phyloP scores from a whole-genome alignment of 2,113 vertebrate genomes.

The Perccottus glenii region DNA sequence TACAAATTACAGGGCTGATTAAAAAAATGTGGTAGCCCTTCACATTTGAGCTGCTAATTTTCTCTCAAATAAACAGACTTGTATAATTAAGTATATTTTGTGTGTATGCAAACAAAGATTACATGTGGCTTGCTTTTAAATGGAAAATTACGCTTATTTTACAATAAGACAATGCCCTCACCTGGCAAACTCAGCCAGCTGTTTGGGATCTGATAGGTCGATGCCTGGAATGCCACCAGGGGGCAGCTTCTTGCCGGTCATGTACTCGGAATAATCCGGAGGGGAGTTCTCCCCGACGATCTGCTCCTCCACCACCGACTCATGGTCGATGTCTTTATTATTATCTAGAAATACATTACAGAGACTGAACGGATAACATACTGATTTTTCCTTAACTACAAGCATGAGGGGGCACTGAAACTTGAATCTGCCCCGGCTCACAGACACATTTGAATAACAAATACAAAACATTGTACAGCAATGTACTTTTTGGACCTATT shows the following conservation, averaged over 20 bases:
- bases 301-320: constrained; percentile 87
- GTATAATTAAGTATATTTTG: too few species aligned
- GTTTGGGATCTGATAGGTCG: constrained; percentile 98
- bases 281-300: constrained; percentile 98
- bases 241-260: constrained; percentile 99
- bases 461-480: too few species aligned
- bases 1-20: too few species aligned
- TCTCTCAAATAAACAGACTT: too few species aligned
- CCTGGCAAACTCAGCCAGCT: constrained; percentile 99
- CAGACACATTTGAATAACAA: not conserved
- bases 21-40: too few species aligned
- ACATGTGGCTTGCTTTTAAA: too few species aligned
- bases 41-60: too few species aligned
- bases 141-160: too few species aligned
- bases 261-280: constrained; percentile 98
- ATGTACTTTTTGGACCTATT: too few species aligned
- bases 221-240: constrained; percentile 98
- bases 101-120: too few species aligned
- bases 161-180: constrained; percentile 66
- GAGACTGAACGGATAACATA: constrained; percentile 77
- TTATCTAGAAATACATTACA: constrained; percentile 88
- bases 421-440: too few species aligned
- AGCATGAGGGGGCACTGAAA: too few species aligned
- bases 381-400: constrained; percentile 27
- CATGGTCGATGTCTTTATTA: constrained; percentile 98